Percentiles rank a stretch among this genome's conserved stretches.
Conservation (phyloP, 1,140 invertebrate genomes). For the Bradysia coprophila region DNA sequence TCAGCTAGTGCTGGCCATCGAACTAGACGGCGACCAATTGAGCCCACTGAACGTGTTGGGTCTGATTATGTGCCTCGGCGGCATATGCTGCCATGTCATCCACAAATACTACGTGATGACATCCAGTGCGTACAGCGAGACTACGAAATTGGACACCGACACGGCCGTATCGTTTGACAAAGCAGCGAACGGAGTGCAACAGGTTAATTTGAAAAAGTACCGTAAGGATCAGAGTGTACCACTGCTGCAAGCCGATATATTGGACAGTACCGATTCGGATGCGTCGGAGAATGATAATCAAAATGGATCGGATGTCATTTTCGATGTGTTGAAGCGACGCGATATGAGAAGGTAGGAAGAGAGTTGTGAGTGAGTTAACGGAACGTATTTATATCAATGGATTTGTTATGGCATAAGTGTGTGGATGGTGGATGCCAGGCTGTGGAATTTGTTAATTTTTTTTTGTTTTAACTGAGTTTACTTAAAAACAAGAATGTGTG, state of each 20-base stretch:
- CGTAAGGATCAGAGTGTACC: slow-evolving; percentile 7
- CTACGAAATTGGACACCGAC: background rate
- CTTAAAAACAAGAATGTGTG: no score
- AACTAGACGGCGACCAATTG: slow-evolving; percentile 69
- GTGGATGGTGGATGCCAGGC: no score
- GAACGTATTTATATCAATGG: no score
- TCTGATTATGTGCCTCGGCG: slow-evolving; percentile 68
- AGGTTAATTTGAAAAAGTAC: slow-evolving; percentile 1
- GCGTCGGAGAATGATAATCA: slow-evolving; percentile 9
- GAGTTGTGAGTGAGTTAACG: background rate
- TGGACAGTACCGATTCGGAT: slow-evolving; percentile 12
- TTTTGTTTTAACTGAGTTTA: no score
- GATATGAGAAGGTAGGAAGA: slow-evolving; percentile 7
- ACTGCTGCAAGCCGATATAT: slow-evolving; percentile 17
- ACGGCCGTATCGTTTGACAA: background rate
- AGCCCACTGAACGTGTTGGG: slow-evolving; percentile 70
- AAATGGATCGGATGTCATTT: slow-evolving; percentile 23
- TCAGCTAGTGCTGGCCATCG: slow-evolving; percentile 68
- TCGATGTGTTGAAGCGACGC: slow-evolving; percentile 20
- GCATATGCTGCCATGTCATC: slow-evolving; percentile 72
- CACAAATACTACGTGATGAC: no score
- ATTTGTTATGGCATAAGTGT: no score
- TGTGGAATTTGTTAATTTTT: no score
- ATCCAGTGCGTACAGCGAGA: slow-evolving; percentile 1
- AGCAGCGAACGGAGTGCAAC: background rate